These are phyloP conservation scores for Syngnathoides biaculeatus DNA, from an alignment of 2,113 vertebrate genomes.

Conservation along the genomic window DNA sequence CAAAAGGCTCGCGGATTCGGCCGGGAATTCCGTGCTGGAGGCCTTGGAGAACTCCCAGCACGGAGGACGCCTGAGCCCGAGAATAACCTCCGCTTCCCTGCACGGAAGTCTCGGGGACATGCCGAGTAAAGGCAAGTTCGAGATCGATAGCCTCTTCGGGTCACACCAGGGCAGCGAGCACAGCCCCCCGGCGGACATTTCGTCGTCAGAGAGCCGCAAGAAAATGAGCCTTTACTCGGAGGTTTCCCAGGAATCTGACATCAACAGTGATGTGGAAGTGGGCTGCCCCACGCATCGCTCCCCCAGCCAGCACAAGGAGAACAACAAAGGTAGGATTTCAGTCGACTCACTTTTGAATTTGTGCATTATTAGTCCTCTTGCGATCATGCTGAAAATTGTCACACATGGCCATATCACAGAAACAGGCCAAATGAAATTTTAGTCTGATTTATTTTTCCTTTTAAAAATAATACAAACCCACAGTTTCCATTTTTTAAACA, in stretches of 20 bases:
- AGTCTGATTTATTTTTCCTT: neutral
- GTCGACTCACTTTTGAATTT: neutral
- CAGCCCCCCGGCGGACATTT: constrained; percentile 84
- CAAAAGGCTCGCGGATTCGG: constrained; percentile 91
- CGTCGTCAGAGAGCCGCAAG: constrained; percentile 88
- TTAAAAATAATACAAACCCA: neutral
- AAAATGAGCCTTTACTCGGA: constrained; percentile 92
- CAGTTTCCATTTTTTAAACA: constrained; percentile 5
- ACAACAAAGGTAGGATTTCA: constrained; percentile 85
- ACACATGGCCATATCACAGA: neutral
- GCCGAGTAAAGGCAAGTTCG: constrained; percentile 94
- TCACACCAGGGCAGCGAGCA: constrained; percentile 84
- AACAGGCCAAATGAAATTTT: neutral
- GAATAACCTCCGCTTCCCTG: constrained; percentile 90
- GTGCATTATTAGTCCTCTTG: neutral
- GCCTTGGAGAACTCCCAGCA: constrained; percentile 99
- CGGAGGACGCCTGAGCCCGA: constrained; percentile 92
- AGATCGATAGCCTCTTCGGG: constrained; percentile 96
- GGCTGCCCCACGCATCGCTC: constrained; percentile 93
- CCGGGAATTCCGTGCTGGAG: constrained; percentile 93
- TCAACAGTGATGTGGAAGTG: constrained; percentile 98
- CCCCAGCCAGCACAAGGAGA: constrained; percentile 94
- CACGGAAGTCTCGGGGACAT: constrained; percentile 89
- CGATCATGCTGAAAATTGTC: neutral
- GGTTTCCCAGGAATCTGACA: constrained; percentile 92